Evolutionary conservation across 2,888 invertebrate species (phyloP).

Genomic region (Serripes groenlandicus): DNA sequence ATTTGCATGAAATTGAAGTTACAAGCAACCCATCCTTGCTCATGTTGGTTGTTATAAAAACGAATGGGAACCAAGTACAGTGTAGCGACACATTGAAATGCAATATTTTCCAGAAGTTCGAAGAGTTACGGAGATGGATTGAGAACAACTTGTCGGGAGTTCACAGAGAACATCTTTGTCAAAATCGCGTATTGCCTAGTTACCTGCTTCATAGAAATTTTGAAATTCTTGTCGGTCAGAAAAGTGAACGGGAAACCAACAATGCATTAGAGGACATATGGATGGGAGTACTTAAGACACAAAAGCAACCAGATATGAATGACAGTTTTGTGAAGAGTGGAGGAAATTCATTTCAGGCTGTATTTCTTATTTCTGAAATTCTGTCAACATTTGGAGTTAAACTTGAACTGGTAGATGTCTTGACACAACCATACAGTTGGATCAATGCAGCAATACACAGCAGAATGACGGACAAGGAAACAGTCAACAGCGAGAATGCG

Average conservation of each 20-base stretch:
- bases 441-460: not conserved
- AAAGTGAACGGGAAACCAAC: too few species aligned
- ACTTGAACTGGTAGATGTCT: not conserved
- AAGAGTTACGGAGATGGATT: not conserved
- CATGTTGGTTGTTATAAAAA: not conserved
- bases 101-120: not conserved
- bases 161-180: not conserved
- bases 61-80: not conserved
- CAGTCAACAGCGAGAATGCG: not conserved
- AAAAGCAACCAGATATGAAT: not conserved
- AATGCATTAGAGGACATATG: not conserved
- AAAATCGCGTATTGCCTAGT: not conserved
- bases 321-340: not conserved
- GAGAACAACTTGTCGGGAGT: not conserved
- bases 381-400: not conserved
- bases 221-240: not conserved
- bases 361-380: slow-evolving; percentile 1
- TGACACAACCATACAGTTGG: not conserved
- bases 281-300: not conserved
- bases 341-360: slow-evolving; percentile 1
- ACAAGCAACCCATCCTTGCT: not conserved
- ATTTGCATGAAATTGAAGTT: not conserved
- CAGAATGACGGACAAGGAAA: not conserved
- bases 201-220: not conserved
- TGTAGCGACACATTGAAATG: too few species aligned